Percentiles rank a stretch among this genome's conserved stretches.
phyloP scores from a whole-genome alignment of 2,888 invertebrate genomes.

The Drosophila rellima region DNA sequence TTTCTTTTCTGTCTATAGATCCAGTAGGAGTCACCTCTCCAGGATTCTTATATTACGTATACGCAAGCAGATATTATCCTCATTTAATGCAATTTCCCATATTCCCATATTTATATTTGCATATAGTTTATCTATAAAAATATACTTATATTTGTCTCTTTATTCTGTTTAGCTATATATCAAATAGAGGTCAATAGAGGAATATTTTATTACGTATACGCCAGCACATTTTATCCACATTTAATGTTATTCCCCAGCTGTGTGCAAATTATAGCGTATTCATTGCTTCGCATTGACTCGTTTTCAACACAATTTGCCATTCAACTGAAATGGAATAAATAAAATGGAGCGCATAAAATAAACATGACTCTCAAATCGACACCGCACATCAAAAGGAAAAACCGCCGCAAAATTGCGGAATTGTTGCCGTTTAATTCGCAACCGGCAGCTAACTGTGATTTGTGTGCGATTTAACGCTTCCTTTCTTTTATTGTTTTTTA shows the following conservation, averaged over 20 bases:
- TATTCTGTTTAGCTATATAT: too few relatives aligned
- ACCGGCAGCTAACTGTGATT: conserved; percentile 47
- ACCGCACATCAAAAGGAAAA: conserved; percentile 23
- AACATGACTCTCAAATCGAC: conserved; percentile 34
- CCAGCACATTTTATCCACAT: background rate
- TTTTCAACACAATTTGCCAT: conserved; percentile 11
- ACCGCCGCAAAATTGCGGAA: conserved; percentile 28
- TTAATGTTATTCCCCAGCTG: background rate
- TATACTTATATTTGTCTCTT: too few relatives aligned
- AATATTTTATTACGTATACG: conserved; percentile 21
- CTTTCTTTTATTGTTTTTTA: background rate
- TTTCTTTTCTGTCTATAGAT: too few relatives aligned
- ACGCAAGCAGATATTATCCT: conserved; percentile 1
- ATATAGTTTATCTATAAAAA: too few relatives aligned
- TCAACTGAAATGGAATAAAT: background rate
- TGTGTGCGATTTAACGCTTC: conserved; percentile 47
- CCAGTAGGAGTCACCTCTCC: too few relatives aligned
- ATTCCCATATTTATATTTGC: too few relatives aligned
- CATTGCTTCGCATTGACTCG: background rate
- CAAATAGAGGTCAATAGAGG: too few relatives aligned
- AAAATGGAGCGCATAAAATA: conserved; percentile 20
- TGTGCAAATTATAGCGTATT: conserved; percentile 2
- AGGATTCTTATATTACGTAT: conserved; percentile 15
- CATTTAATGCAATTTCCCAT: background rate
- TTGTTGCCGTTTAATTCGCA: conserved; percentile 25